These are phyloP conservation scores for Lapara coniferarum DNA, from an alignment of 2,888 invertebrate genomes.

Conservation along the genomic window DNA sequence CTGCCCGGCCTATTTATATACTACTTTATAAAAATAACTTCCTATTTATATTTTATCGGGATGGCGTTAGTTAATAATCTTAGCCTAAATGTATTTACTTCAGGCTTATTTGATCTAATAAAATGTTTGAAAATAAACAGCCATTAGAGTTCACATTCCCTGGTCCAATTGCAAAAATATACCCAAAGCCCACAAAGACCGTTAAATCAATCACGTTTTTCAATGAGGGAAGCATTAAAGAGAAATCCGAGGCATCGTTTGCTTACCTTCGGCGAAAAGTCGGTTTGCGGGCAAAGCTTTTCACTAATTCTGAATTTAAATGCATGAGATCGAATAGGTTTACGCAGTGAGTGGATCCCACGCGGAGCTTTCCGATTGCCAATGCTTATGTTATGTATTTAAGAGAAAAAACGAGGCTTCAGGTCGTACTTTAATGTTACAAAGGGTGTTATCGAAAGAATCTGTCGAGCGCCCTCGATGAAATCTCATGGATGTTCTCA, in stretches of 20 bases:
- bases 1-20: too few relatives aligned
- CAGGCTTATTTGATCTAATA: background rate
- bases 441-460: conserved; percentile 63
- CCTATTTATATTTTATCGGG: too few relatives aligned
- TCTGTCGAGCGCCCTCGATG: conserved; percentile 45
- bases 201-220: conserved; percentile 76
- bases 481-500: conserved; percentile 30
- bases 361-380: conserved; percentile 70
- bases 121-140: background rate
- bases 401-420: conserved; percentile 68
- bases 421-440: conserved; percentile 60
- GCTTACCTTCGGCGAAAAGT: conserved; percentile 70
- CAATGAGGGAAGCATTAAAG: conserved; percentile 68
- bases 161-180: background rate
- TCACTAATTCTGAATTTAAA: conserved; percentile 83
- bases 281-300: conserved; percentile 70
- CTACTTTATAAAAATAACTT: too few relatives aligned
- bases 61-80: too few relatives aligned
- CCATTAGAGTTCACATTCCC: background rate
- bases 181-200: conserved; percentile 51
- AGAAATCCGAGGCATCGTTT: conserved; percentile 63
- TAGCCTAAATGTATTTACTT: too few relatives aligned
- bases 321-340: conserved; percentile 83
- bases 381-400: conserved; percentile 78
- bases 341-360: conserved; percentile 67